A percentile compares a stretch with the other conserved stretches of the same genome.
Conservation (phyloP, 2,113 vertebrate genomes). For the Mixornis gularis region DNA sequence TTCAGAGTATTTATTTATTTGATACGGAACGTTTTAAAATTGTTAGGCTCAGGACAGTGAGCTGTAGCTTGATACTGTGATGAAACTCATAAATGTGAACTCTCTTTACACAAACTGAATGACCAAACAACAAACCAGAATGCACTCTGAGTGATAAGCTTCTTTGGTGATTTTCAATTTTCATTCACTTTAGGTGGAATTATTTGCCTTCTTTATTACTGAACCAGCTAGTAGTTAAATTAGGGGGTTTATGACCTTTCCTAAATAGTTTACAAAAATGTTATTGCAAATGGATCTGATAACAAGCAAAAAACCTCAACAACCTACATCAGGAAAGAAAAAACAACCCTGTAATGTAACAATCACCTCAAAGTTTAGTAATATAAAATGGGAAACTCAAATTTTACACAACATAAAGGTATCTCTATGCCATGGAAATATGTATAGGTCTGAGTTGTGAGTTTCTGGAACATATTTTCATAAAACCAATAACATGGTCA, state of each 20-base stretch:
- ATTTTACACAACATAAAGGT: not conserved
- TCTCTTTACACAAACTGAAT: not conserved
- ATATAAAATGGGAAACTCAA: not conserved
- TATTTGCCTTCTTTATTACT: not conserved
- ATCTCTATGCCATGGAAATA: not conserved
- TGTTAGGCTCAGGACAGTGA: not conserved
- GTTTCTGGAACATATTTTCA: slow-evolving; percentile 10
- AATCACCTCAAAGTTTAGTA: not conserved
- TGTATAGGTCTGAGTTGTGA: not conserved
- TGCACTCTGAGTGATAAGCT: not conserved
- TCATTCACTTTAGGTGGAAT: not conserved
- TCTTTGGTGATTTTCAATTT: not conserved
- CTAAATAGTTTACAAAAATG: not conserved
- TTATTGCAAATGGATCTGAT: not conserved
- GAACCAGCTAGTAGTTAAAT: not conserved
- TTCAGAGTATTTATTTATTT: not conserved
- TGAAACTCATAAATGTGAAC: not conserved
- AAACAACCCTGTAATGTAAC: not conserved
- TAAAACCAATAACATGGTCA: slow-evolving; percentile 6
- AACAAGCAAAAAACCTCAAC: not conserved
- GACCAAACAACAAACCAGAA: not conserved
- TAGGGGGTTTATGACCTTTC: not conserved
- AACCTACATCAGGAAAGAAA: not conserved
- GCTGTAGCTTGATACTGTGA: not conserved
- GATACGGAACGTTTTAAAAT: not conserved